Base-by-base conservation (phyloP, 2,113 vertebrate genomes). In the Boulengeromyrus knoepffleri region DNA sequence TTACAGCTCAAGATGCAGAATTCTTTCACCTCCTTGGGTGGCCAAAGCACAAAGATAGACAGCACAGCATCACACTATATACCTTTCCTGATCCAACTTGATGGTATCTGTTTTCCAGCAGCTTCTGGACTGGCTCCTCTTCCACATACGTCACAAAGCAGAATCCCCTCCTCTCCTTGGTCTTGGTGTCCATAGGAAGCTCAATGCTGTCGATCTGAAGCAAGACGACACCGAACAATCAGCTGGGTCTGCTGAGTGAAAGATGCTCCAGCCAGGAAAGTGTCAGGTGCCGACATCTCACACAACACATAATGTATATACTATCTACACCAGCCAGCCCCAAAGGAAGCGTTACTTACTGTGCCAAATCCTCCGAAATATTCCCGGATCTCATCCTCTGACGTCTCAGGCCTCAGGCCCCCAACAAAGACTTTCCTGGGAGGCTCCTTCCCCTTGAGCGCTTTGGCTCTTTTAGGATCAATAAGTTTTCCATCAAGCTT, bases 21-120 rank as follows among this genome's bases (percentile, higher is more conserved):
- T 74, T 88, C 12, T 42, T 19, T 42, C 74, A 80, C 31, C 27
- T 77, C 31, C 15, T 80, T 6, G 13, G 31, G 74, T 19, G 13
- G 74, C 13, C 13, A 80, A 80, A 42, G 74, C 74, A 21, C 21
- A 45, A 42, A 58, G 8, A 15, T 2, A 47, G 12, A 19, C 39
- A 56, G n/a, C 10, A 52, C 15, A 3, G 12, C 21, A 9, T 50
- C 45, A 70, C 62, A 42, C 3, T 7, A 90, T 19, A 56, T 94
- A 97, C 97, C 97, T 98, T 97, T 94, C 97, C 97, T 92, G 96
- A 97, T 92, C 97, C 97, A 92, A 98, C 97, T 46, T 97, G 96
- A 93, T 98, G 97, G 49, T 97, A 98, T 96, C 97, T 96, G 94
- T 96, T 98, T 92, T 98, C 97, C 93, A 98, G 92, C 15, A 98